Conservation (phyloP, 2,888 invertebrate genomes). For the Malachius bipustulatus region DNA sequence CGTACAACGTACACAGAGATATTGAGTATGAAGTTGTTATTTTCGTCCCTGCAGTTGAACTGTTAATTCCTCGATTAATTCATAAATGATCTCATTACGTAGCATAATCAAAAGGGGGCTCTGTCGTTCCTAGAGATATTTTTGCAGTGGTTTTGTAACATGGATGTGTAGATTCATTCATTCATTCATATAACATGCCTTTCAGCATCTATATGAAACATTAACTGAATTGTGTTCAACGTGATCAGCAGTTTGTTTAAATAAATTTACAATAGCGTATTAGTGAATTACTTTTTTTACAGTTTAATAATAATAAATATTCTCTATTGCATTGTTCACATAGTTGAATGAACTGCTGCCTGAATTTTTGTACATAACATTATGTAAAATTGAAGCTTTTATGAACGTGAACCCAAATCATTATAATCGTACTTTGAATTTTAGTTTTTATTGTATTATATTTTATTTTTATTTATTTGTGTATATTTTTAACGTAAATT, state of each 20-base stretch:
- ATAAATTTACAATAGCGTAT: too few relatives aligned
- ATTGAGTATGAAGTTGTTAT: too few relatives aligned
- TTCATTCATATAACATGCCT: conserved; percentile 20
- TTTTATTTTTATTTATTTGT: conserved; percentile 23
- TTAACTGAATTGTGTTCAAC: too few relatives aligned
- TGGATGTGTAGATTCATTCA: conserved; percentile 22
- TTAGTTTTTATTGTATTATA: conserved; percentile 8
- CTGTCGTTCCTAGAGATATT: conserved; percentile 27
- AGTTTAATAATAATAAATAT: too few relatives aligned
- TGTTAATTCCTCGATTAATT: too few relatives aligned
- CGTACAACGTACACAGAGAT: too few relatives aligned
- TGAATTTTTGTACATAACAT: not conserved
- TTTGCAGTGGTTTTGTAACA: conserved; percentile 32
- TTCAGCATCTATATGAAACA: conserved; percentile 8
- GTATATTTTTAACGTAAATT: conserved; percentile 30
- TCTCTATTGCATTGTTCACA: conserved; percentile 1
- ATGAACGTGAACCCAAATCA: not conserved
- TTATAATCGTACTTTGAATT: conserved; percentile 2
- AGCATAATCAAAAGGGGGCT: conserved; percentile 28
- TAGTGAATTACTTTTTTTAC: too few relatives aligned
- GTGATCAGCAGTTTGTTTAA: too few relatives aligned
- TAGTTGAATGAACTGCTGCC: not conserved
- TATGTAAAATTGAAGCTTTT: not conserved
- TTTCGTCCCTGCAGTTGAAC: too few relatives aligned
- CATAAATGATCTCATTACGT: conserved; percentile 26